phyloP scores from a whole-genome alignment of 2,113 vertebrate species.

The Parus major region DNA sequence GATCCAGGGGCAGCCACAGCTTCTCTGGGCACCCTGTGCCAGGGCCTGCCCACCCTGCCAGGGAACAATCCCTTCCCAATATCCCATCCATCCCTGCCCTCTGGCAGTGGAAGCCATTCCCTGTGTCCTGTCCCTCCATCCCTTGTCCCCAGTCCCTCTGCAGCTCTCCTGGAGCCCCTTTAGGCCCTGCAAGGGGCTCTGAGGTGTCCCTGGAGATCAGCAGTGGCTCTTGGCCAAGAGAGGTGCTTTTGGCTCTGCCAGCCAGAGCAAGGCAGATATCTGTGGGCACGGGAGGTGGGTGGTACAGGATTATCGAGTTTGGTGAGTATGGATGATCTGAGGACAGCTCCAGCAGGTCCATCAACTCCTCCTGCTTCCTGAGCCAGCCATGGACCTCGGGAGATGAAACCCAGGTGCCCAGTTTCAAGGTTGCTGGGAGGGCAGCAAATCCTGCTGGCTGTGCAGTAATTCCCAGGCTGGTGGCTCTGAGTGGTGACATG shows the following conservation, averaged over 20 bases:
- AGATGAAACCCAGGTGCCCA: background rate
- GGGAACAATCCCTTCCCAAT: background rate
- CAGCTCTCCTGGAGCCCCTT: background rate
- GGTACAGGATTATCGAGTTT: background rate
- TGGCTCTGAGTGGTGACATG: background rate
- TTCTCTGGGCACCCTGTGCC: background rate
- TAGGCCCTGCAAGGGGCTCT: fast-evolving
- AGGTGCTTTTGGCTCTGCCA: background rate
- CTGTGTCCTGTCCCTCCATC: background rate
- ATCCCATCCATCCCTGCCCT: background rate
- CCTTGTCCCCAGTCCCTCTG: background rate
- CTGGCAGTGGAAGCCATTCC: background rate
- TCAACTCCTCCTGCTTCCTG: background rate
- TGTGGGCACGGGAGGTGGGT: background rate
- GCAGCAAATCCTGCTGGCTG: background rate
- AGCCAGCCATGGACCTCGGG: fast-evolving
- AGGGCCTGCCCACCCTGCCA: background rate
- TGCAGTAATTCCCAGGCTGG: background rate
- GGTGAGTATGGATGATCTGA: background rate
- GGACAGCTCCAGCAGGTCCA: background rate
- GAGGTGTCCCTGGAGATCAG: background rate
- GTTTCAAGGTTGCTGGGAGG: fast-evolving
- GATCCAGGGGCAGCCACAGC: background rate
- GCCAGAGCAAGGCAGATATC: background rate
- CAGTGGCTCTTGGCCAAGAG: background rate